Conservation (phyloP, 2,797 vertebrate species). For the Tragopan temminckii region DNA sequence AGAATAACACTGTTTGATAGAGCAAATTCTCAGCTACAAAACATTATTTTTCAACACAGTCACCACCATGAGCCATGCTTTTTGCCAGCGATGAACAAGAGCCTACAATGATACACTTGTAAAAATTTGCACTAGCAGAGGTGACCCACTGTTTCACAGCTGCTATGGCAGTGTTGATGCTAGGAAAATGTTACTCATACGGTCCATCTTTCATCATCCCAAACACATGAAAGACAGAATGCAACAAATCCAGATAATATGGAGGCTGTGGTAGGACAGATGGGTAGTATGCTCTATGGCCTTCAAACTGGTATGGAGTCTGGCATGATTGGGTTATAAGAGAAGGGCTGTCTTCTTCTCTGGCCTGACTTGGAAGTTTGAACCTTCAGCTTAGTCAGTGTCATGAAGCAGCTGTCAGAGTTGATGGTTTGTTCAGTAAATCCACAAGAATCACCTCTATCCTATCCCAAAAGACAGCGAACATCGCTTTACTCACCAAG, state of each 20-base stretch:
- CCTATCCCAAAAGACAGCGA: not conserved
- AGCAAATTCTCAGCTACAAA: not conserved
- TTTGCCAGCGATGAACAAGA: not conserved
- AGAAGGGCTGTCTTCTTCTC: not conserved
- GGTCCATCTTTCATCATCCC: not conserved
- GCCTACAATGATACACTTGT: too few relatives aligned
- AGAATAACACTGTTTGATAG: not conserved
- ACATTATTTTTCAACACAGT: not conserved
- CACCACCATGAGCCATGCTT: not conserved
- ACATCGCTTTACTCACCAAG: not conserved
- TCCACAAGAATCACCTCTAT: not conserved
- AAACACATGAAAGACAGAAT: not conserved
- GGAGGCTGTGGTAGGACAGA: not conserved
- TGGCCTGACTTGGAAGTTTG: not conserved
- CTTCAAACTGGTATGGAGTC: not conserved
- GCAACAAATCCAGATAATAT: not conserved
- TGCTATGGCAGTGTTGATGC: not conserved
- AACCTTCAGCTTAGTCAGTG: not conserved
- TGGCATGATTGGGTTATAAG: not conserved
- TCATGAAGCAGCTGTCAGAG: not conserved
- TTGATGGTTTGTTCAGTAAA: not conserved
- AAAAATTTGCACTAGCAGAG: not conserved
- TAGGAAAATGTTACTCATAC: not conserved
- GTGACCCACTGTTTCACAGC: not conserved
- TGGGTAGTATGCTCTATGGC: not conserved